Evolutionary conservation across 2,888 invertebrate species (phyloP), one percentile per base, ranked within the genome.

Genomic region (Diploptera punctata): DNA sequence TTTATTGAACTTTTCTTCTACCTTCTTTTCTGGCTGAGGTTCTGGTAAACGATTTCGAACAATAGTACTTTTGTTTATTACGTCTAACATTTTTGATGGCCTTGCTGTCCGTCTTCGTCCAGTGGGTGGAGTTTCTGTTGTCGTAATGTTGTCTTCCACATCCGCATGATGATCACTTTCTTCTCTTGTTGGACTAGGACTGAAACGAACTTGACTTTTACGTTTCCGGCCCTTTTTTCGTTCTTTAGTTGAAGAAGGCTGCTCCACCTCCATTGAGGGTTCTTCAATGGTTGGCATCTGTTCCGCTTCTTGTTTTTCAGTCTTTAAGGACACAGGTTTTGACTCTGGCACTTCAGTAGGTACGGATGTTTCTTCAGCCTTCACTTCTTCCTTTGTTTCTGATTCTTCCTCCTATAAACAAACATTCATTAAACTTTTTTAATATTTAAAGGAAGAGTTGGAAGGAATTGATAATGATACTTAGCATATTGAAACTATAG

Each of bases 121-220:
- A 24, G 67, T 70, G 47, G 61, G 61, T 24, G 76, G 68, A 31
- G 75, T 69, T 33, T 77, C 74, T 16, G 49, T 67, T 26, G 74
- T 68, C 2, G 71, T 31, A 29, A 75, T 68, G 31, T 76, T 75
- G 31, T 76, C 76, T 43, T 71, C 75, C 44, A 72, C 73, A 67
- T 76, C 76, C 7, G 75, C 76, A 70, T 73, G 76, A 57, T 73
- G 57, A 18, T 47, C 70, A 47, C 65, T 72, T 52, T 76, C 76
- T 13, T 76, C 76, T 18, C 67, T 73, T 16, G 67, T 29, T 19
- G 57, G 67, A 57, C 67, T 70, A 5, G 72, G 74, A 52, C 72
- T 74, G 54, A 74, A 74, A 10, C 71, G 71, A 26, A 74, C 73
- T 52, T 70, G 72, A 52, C 44, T 52, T 31, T 70, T 70, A 18